phyloP scores from a whole-genome alignment of 2,888 invertebrate genomes.

The Auanema freiburgensis region DNA sequence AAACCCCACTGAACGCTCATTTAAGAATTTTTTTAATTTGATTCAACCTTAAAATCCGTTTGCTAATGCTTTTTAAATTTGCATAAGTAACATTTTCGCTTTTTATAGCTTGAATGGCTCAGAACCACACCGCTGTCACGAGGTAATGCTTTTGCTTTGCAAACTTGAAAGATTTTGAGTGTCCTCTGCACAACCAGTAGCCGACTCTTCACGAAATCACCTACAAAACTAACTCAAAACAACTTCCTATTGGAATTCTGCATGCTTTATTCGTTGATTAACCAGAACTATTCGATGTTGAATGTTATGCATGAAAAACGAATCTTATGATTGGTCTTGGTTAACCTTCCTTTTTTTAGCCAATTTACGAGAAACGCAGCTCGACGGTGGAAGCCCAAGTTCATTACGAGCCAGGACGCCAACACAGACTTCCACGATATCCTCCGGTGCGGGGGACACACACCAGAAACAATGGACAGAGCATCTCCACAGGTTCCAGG shows the following conservation, averaged over 20 bases:
- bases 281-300: no score
- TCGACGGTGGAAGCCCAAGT: constrained; percentile 34
- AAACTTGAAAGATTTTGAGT: constrained; percentile 13
- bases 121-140: constrained; percentile 14
- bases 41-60: not conserved
- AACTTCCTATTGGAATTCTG: not conserved
- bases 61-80: not conserved
- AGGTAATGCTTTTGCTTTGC: constrained; percentile 13
- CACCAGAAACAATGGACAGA: constrained; percentile 22
- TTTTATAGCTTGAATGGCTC: constrained; percentile 24
- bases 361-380: constrained; percentile 28
- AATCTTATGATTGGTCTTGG: constrained; percentile 7
- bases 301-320: no score
- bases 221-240: not conserved
- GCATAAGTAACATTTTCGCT: not conserved
- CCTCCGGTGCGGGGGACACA: constrained; percentile 33
- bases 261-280: not conserved
- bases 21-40: no score
- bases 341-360: no score
- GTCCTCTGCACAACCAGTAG: not conserved
- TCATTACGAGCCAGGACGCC: not conserved
- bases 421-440: constrained; percentile 14
- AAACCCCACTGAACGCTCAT: no score
- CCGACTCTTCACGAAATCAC: constrained; percentile 1
- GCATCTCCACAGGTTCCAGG: constrained; percentile 24